Evolutionary conservation across 92 coral and sea anemone genomes (phyloP).

Genomic region (Bergia puertoricense): DNA sequence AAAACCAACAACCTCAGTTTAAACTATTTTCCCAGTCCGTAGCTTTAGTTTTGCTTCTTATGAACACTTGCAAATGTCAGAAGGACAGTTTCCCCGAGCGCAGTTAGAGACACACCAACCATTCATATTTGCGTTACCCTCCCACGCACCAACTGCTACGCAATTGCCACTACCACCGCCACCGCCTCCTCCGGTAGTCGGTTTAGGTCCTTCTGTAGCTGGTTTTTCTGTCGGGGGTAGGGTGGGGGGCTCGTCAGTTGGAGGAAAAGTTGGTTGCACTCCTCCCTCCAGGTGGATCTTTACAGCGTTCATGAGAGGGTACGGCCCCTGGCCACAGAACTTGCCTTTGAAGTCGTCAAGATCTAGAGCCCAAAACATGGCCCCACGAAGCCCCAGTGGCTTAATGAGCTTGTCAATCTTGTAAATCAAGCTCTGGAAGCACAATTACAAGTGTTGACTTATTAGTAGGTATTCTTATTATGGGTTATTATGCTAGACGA

Average conservation of each 20-base stretch:
- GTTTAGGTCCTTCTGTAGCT: constrained; percentile 1
- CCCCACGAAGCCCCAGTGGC: constrained; percentile 75
- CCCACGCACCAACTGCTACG: constrained; percentile 5
- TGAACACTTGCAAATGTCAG: background rate
- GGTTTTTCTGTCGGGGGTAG: constrained; percentile 4
- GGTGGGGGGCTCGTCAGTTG: constrained; percentile 2
- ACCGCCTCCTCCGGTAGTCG: background rate
- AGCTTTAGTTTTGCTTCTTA: background rate
- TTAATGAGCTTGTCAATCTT: constrained; percentile 57
- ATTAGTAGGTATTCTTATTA: no score
- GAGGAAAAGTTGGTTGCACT: constrained; percentile 8
- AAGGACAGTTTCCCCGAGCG: background rate
- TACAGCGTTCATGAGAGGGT: constrained; percentile 79
- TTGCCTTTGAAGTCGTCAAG: constrained; percentile 87
- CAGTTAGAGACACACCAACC: constrained; percentile 11
- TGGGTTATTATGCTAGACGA: no score
- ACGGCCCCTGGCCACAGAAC: constrained; percentile 70
- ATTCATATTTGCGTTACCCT: constrained; percentile 4
- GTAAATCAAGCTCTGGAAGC: constrained; percentile 46
- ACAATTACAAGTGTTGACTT: background rate
- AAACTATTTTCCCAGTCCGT: background rate
- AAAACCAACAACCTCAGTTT: background rate
- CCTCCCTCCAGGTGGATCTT: constrained; percentile 32
- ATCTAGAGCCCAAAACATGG: constrained; percentile 95
- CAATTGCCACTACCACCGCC: constrained; percentile 9